Percentiles rank a stretch among this genome's conserved stretches.
Evolutionary conservation across 1,140 invertebrate genomes (phyloP).

Genomic region (Cyphomyrmex costatus): DNA sequence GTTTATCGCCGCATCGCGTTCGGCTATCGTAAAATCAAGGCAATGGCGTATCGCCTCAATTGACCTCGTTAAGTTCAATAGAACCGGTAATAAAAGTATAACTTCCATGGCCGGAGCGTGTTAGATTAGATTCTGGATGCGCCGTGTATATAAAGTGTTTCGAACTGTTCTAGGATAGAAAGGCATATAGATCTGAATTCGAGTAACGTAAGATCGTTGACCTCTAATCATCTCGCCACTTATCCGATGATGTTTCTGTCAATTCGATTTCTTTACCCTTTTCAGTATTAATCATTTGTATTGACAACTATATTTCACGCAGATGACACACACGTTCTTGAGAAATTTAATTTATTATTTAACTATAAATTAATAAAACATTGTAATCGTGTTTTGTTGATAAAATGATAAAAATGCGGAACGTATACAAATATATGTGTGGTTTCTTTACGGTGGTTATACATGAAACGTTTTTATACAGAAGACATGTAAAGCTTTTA

Average conservation of each 20-base stretch:
- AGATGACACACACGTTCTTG: neutral
- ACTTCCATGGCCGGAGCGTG: slow-evolving; percentile 73
- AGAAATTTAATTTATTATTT: neutral
- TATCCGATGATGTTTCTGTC: neutral
- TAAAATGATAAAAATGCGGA: neutral
- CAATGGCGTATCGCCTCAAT: slow-evolving; percentile 83
- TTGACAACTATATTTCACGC: neutral
- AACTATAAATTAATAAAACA: too few species aligned
- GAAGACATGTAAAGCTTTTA: neutral
- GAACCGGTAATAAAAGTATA: slow-evolving; percentile 84
- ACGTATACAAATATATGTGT: neutral
- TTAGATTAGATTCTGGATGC: slow-evolving; percentile 71
- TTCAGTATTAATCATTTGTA: neutral
- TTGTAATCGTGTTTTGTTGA: neutral
- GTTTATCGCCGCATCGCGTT: slow-evolving; percentile 58
- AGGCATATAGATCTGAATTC: neutral
- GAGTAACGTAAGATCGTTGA: neutral
- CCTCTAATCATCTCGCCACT: neutral
- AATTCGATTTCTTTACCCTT: neutral
- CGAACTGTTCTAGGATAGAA: slow-evolving; percentile 41
- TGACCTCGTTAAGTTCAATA: slow-evolving; percentile 85
- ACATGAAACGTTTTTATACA: neutral
- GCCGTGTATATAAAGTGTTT: slow-evolving; percentile 57
- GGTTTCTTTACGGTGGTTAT: neutral
- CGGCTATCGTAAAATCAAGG: slow-evolving; percentile 83